Evolutionary conservation across 92 coral and sea anemone genomes (phyloP).

Genomic region (Palythoa heliodiscus): DNA sequence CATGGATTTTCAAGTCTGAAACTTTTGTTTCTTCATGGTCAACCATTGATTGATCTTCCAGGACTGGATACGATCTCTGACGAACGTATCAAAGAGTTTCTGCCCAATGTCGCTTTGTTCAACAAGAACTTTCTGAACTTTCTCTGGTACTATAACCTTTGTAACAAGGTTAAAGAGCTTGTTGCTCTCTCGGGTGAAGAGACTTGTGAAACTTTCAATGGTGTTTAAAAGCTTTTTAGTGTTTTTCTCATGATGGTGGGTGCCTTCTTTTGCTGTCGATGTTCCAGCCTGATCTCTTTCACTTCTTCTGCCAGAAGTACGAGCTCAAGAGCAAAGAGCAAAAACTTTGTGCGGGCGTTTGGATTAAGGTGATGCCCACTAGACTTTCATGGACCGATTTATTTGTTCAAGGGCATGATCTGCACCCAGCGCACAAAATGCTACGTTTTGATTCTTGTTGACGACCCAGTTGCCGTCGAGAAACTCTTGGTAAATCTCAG

Average conservation of each 20-base stretch:
- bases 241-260: constrained; percentile 63
- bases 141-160: constrained; percentile 50
- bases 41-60: constrained; percentile 38
- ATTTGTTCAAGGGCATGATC: constrained; percentile 63
- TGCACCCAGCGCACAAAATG: constrained; percentile 67
- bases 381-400: constrained; percentile 40
- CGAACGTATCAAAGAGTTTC: constrained; percentile 48
- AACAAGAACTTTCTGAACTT: constrained; percentile 43
- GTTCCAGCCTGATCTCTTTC: constrained; percentile 65
- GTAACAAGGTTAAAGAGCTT: constrained; percentile 54
- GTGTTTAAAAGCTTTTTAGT: neutral
- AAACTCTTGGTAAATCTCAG: constrained; percentile 57
- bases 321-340: neutral
- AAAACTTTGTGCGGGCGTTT: constrained; percentile 20
- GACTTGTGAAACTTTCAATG: constrained; percentile 21
- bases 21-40: constrained; percentile 61
- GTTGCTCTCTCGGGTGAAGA: constrained; percentile 26
- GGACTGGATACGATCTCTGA: constrained; percentile 51
- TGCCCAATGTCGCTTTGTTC: constrained; percentile 19
- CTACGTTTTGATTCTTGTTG: constrained; percentile 20
- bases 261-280: constrained; percentile 42
- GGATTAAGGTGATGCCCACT: constrained; percentile 30
- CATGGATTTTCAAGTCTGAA: constrained; percentile 48
- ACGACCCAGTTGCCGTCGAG: constrained; percentile 53
- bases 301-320: constrained; percentile 63